Base-by-base conservation (phyloP, 2,888 invertebrate genomes). In the Latheticus oryzae region DNA sequence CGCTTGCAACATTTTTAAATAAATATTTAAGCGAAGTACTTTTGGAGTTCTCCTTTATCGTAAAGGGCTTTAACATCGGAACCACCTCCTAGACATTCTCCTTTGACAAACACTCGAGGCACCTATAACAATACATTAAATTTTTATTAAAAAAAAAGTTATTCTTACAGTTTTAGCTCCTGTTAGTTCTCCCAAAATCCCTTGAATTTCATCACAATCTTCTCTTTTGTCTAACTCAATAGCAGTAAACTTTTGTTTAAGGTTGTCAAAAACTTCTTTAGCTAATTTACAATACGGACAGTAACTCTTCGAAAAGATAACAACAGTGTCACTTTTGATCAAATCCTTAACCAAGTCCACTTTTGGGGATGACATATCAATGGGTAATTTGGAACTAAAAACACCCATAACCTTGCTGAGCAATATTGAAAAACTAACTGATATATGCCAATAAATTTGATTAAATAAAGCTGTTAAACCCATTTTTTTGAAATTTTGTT, bases 251-350 rank as follows among this genome's bases (percentile, higher is more conserved):
- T 86, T 84, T 58, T 88, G 84, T 32, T 88, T 84, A 1, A 92
- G 72, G 68, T 88, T 87, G 3, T 84, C 80, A 71, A 94, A 93
- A 17, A 89, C 93, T 74, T 92, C 87, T 80, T 95, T 96, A 0
- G 95, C 95, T 83, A 93, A 84, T 61, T 82, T 87, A 77, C 97
- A 97, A 73, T 91, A 97, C 0, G 96, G 95, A 70, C 97, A 97
- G 70, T 86, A 87, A 0, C 86, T 81, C 79, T 97, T 97, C 0
- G 95, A 95, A 78, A 96, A 97, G 60, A 97, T 91, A 9, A 94
- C 91, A 9, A 97, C 90, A 73, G 87, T 88, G 65, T 93, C 87
- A 51, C 87, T 84, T 16, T 83, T 78, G 67, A 94, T 87, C 5
- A 87, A 77, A 28, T 87, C 83, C 65, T 88, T 84, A 16, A 93